These are phyloP conservation scores for Lydus trimaculatus DNA, from an alignment of 2,888 invertebrate species.

Conservation along the genomic window DNA sequence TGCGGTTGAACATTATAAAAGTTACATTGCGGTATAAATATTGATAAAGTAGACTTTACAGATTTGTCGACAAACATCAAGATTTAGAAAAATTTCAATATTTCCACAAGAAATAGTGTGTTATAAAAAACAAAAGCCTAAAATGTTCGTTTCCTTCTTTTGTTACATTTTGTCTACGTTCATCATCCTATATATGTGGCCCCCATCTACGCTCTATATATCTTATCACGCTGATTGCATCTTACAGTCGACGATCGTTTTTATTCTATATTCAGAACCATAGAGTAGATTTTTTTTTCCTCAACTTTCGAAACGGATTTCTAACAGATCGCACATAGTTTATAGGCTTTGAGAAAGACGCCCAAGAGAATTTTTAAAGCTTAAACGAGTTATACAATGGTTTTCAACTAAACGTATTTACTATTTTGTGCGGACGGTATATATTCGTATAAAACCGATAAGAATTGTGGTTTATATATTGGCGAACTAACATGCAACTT, in stretches of 20 bases:
- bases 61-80: neutral
- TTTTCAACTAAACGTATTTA: neutral
- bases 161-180: neutral
- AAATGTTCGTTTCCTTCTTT: neutral
- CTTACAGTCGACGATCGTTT: neutral
- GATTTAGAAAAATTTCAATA: neutral
- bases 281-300: neutral
- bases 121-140: neutral
- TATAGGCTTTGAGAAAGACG: neutral
- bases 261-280: neutral
- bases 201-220: neutral
- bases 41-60: neutral
- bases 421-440: neutral
- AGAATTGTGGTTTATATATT: neutral
- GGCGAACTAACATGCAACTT: neutral
- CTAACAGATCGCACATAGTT: neutral
- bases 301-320: neutral
- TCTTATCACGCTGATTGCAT: neutral
- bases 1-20: neutral
- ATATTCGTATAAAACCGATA: neutral
- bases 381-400: neutral
- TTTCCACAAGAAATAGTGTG: neutral
- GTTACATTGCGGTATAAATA: neutral
- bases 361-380: neutral
- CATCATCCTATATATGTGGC: neutral